Evolutionary conservation across 2,888 invertebrate genomes (phyloP), one percentile per base, ranked within the genome.

Genomic region (Pherbina coryleti): DNA sequence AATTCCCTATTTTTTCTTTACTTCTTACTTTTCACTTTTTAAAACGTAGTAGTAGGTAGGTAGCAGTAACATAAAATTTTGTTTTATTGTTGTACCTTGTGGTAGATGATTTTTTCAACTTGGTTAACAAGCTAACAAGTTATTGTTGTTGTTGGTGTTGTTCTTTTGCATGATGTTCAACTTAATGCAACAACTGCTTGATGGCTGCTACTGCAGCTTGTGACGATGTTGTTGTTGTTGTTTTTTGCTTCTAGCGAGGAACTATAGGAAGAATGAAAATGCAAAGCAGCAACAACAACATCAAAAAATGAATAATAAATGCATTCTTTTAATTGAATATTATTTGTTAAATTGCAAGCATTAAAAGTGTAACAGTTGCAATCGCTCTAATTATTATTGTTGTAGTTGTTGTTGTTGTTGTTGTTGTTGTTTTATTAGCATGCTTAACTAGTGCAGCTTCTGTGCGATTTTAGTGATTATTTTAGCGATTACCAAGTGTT

Each of bases 291-390:
- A 60, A 60, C 57, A 60, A 37, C 60, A 70, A 72, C 62, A 75
- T 34, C 37, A 79, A 81, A 84, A 82, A 85, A 85, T 86, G 85
- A 85, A 87, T 86, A 83, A 84, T 87, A 80, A 53, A 85, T 86
- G 86, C 87, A 87, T 86, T 86, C 84, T 84, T 83, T 84, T 88
- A 87, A 88, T 88, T 88, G 86, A 87, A 87, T 86, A 87, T 86
- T 86, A 86, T 86, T 86, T 84, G 84, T 85, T 84, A 81, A 82
- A 84, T 84, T 83, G 84, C 85, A 82, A 84, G 84, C 85, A 85
- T 86, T 86, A 84, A 86, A n/a, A n/a, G 53, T 17, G n/a, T n/a
- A n/a, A n/a, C n/a, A n/a, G n/a, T n/a, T n/a, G n/a, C n/a, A n/a
- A n/a, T n/a, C 9, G 62, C 25, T 28, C 5, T 31, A 11, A 44